Evolutionary conservation across 2,797 vertebrate species (phyloP).

Genomic region (Scyliorhinus canicula): DNA sequence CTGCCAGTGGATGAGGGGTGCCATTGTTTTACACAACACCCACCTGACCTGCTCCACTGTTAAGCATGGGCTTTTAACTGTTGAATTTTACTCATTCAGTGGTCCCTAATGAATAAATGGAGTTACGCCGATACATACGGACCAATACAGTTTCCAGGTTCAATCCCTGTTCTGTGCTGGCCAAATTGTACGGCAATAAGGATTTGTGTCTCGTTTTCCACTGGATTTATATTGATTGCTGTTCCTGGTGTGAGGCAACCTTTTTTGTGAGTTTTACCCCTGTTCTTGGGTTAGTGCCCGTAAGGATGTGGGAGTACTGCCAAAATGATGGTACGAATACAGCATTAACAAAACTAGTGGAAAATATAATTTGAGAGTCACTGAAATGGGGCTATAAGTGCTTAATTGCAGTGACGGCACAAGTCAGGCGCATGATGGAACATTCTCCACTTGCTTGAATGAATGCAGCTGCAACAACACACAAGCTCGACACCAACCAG

Average conservation of each 20-base stretch:
- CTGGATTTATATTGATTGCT: neutral
- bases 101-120: neutral
- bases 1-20: neutral
- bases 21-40: neutral
- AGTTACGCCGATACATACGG: neutral
- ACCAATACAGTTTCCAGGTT: neutral
- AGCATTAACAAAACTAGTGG: neutral
- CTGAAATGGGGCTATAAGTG: neutral
- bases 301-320: neutral
- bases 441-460: neutral
- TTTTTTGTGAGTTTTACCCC: neutral
- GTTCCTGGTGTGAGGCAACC: neutral
- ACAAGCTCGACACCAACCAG: neutral
- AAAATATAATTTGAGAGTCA: neutral
- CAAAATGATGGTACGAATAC: neutral
- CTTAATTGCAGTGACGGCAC: neutral
- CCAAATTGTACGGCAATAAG: neutral
- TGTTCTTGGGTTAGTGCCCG: neutral
- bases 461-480: neutral
- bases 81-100: neutral
- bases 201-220: neutral
- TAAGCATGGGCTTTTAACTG: neutral
- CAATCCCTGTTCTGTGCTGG: neutral
- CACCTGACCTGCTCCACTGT: neutral
- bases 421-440: neutral